phyloP scores from a whole-genome alignment of 1,140 invertebrate species.

The Camponotus floridanus region DNA sequence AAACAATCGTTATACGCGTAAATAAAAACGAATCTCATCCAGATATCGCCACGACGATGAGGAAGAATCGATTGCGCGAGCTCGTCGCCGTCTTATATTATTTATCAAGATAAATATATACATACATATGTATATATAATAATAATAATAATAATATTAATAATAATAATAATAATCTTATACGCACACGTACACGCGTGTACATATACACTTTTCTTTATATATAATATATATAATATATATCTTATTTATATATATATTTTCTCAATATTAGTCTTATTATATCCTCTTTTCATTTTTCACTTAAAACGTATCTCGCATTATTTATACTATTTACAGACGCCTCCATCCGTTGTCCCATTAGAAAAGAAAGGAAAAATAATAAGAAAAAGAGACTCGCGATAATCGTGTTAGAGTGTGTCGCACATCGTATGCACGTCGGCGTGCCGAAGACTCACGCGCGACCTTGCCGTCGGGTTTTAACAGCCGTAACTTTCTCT shows the following conservation, averaged over 20 bases:
- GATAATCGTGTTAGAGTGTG: slow-evolving; percentile 31
- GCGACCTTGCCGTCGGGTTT: slow-evolving; percentile 23
- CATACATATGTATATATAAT: slow-evolving; percentile 76
- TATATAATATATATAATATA: slow-evolving; percentile 78
- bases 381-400: neutral
- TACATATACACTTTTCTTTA: slow-evolving; percentile 69
- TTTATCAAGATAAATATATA: slow-evolving; percentile 85
- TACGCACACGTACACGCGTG: slow-evolving; percentile 70
- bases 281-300: slow-evolving; percentile 81
- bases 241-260: slow-evolving; percentile 85
- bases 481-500: slow-evolving; percentile 54
- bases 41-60: slow-evolving; percentile 35
- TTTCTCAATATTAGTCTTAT: slow-evolving; percentile 84
- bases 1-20: slow-evolving; percentile 5
- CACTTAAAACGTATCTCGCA: slow-evolving; percentile 81
- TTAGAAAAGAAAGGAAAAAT: slow-evolving; percentile 21
- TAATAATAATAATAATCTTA: slow-evolving; percentile 66
- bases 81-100: slow-evolving; percentile 80
- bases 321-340: slow-evolving; percentile 86
- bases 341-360: slow-evolving; percentile 68
- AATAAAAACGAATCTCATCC: slow-evolving; percentile 32
- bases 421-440: slow-evolving; percentile 49
- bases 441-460: slow-evolving; percentile 22
- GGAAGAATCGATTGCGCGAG: slow-evolving; percentile 74
- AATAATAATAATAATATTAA: slow-evolving; percentile 57